Conservation (phyloP, 2,113 vertebrate genomes). For the Regulus satrapa region DNA sequence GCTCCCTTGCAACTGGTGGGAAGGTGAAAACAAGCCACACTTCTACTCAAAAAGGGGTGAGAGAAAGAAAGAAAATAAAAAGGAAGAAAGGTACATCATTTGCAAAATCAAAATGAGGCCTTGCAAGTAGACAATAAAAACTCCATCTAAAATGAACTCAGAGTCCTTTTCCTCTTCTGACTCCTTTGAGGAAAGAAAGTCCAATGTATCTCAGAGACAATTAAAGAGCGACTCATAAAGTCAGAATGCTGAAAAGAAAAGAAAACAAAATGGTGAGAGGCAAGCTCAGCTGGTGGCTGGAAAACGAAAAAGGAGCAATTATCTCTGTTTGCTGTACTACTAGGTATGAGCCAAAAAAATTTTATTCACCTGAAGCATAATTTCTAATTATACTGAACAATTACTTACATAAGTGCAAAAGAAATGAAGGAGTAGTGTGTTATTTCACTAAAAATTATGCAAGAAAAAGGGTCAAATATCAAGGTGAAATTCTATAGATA, state of each 20-base stretch:
- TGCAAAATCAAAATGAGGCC: not conserved
- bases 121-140: not conserved
- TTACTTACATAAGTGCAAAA: not conserved
- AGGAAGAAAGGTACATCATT: not conserved
- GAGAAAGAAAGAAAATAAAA: not conserved
- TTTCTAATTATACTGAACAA: not conserved
- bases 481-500: not conserved
- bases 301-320: not conserved
- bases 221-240: not conserved
- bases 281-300: not conserved
- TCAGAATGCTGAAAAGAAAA: not conserved
- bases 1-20: not conserved
- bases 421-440: not conserved
- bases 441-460: not conserved
- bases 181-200: not conserved
- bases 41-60: not conserved
- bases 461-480: not conserved
- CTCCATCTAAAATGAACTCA: not conserved
- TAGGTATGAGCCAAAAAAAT: not conserved
- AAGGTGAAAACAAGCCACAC: not conserved
- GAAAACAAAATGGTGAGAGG: not conserved
- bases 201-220: not conserved
- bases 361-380: conserved; percentile 1
- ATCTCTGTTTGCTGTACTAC: not conserved
- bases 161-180: not conserved